Conservation (phyloP, 2,888 invertebrate species). For the Chelonus formosanus region DNA sequence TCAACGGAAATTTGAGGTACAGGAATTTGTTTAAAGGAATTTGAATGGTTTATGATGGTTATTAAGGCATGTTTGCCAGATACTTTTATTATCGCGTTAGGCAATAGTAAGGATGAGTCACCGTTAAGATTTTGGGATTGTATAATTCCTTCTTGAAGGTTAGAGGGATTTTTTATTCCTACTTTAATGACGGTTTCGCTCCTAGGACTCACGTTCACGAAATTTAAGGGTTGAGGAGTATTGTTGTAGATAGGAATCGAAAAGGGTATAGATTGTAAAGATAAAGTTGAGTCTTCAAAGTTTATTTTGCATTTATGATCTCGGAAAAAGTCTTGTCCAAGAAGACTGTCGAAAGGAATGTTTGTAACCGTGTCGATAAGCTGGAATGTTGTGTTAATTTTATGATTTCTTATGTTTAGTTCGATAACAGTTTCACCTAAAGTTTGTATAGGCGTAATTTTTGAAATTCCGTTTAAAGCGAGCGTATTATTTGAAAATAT, state of each 20-base stretch:
- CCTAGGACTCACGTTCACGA: too few relatives aligned
- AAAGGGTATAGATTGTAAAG: not conserved
- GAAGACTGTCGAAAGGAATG: conserved; percentile 30
- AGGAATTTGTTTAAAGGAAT: too few relatives aligned
- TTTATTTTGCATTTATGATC: conserved; percentile 13
- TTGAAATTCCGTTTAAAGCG: conserved; percentile 7
- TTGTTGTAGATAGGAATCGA: not conserved
- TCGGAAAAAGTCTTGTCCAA: conserved; percentile 27
- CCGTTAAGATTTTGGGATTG: too few relatives aligned
- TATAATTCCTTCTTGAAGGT: too few relatives aligned
- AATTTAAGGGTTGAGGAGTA: not conserved
- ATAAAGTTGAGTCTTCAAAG: not conserved
- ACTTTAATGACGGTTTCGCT: too few relatives aligned
- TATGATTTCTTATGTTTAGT: conserved; percentile 8
- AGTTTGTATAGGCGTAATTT: not conserved
- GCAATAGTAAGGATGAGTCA: too few relatives aligned
- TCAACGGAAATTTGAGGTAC: too few relatives aligned
- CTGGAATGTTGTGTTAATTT: conserved; percentile 9
- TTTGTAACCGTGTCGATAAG: conserved; percentile 16
- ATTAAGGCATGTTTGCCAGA: too few relatives aligned
- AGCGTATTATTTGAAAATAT: not conserved
- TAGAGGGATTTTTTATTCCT: too few relatives aligned
- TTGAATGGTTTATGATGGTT: too few relatives aligned
- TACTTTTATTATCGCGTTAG: too few relatives aligned
- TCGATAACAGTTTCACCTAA: conserved; percentile 1